Evolutionary conservation across 2,797 vertebrate species (phyloP).

Genomic region (Sorex maritimensis): DNA sequence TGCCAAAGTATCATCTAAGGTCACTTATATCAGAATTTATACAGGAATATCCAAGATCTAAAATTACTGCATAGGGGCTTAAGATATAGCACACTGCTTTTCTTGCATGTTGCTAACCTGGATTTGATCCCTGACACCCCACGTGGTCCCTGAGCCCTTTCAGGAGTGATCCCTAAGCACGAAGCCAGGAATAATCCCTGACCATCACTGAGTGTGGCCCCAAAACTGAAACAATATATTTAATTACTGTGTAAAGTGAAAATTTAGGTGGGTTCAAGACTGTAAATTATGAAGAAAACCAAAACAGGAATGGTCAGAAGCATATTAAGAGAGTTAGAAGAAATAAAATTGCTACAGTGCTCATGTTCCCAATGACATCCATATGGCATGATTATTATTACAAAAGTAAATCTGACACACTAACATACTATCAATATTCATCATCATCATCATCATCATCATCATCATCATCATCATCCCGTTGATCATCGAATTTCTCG

Average conservation of each 20-base stretch:
- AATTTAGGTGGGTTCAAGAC: background rate
- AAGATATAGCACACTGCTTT: too few relatives aligned
- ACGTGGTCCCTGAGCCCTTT: too few relatives aligned
- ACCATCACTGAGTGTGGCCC: too few relatives aligned
- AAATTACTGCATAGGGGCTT: background rate
- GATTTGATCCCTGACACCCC: too few relatives aligned
- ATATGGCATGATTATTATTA: background rate
- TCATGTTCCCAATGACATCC: background rate
- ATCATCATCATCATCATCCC: too few relatives aligned
- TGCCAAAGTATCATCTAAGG: background rate
- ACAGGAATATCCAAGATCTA: background rate
- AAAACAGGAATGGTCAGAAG: background rate
- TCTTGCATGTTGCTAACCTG: too few relatives aligned
- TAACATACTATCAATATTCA: background rate
- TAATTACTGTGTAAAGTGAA: background rate
- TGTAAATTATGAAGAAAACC: background rate
- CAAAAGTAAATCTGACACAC: constrained; percentile 12
- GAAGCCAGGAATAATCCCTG: too few relatives aligned
- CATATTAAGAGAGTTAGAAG: background rate
- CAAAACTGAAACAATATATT: too few relatives aligned
- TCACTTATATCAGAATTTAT: background rate
- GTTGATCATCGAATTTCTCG: too few relatives aligned
- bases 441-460: too few relatives aligned
- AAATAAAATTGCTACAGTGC: background rate
- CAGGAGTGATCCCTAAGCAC: too few relatives aligned